Conservation (phyloP, 92 coral and sea anemone species). For the Actinernus sp. region DNA sequence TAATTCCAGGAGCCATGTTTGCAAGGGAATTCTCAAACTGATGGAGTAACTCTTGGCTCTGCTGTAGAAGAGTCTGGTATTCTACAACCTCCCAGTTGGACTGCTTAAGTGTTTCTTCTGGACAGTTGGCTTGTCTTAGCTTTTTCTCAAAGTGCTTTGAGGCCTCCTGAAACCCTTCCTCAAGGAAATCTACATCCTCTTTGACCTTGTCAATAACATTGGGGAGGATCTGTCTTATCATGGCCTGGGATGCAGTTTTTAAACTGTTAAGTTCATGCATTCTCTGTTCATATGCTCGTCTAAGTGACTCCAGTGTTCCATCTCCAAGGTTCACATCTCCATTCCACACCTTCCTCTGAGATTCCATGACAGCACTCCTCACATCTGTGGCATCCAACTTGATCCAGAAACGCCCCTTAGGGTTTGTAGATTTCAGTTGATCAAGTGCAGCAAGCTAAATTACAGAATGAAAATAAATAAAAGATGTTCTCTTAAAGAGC, state of each 20-base stretch:
- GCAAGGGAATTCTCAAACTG: constrained; percentile 19
- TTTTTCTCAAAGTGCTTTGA: constrained; percentile 10
- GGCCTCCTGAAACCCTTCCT: background rate
- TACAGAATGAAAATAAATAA: background rate
- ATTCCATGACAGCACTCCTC: no score
- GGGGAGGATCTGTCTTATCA: background rate
- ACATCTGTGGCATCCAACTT: no score
- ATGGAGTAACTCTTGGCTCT: constrained; percentile 24
- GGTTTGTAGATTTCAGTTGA: no score
- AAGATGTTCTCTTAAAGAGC: no score
- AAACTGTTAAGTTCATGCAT: background rate
- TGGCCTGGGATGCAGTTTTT: background rate
- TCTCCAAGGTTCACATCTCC: no score
- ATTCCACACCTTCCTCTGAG: no score
- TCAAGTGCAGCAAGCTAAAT: constrained; percentile 15
- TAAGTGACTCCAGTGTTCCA: no score
- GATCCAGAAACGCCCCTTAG: no score
- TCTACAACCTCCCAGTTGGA: constrained; percentile 56
- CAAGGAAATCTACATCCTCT: background rate
- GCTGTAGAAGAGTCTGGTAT: constrained; percentile 45
- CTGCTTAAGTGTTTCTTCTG: constrained; percentile 46
- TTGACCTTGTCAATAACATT: background rate
- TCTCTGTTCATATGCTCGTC: background rate
- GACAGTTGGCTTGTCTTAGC: constrained; percentile 33
- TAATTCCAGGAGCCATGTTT: background rate